Base-by-base conservation (phyloP, 2,888 invertebrate genomes). In the Chaitophorus viminalis region DNA sequence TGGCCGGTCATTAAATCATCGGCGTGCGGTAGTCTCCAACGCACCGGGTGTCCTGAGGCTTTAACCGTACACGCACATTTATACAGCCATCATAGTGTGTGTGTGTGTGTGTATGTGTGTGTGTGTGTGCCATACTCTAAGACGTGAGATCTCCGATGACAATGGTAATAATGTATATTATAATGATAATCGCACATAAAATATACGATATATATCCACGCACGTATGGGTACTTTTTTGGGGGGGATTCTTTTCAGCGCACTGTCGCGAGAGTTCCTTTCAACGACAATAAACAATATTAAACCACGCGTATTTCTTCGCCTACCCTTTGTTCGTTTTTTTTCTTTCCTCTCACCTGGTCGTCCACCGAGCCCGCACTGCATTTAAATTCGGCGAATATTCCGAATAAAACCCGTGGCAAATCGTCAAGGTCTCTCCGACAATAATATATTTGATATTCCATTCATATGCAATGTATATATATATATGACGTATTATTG, bases 1-100 rank as follows among this genome's bases (percentile, higher is more conserved):
- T 36, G 60, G 75, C 39, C 65, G 75, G 76, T 77, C 84, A 76
- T 75, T 84, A 85, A 78, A 85, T 70, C 85, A 52, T 77, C 70
- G 77, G 9, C 65, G 52, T 2, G 18, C 17, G 81, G 81, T 81
- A 83, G 83, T 75, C 65, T 65, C 60, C 25, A 29, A 75, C 83
- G n/a, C 75, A 60, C 72, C 82, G 70, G 82, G 82, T 52, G 82
- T 72, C 82, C 82, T 21, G 46, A 11, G 46, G 14, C n/a, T n/a
- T n/a, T n/a, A n/a, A n/a, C 46, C 31, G 17, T 9, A 25, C 60
- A 8, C 46, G 21, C 14, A 25, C 31, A 14, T n/a, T n/a, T 52
- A 36, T 3, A 8, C n/a, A n/a, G n/a, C n/a, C n/a, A n/a, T n/a
- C n/a, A n/a, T n/a, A 25, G 11, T n/a, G n/a, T n/a, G n/a, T n/a